Evolutionary conservation across 2,888 invertebrate genomes (phyloP).

Genomic region (Aethes cnicana): DNA sequence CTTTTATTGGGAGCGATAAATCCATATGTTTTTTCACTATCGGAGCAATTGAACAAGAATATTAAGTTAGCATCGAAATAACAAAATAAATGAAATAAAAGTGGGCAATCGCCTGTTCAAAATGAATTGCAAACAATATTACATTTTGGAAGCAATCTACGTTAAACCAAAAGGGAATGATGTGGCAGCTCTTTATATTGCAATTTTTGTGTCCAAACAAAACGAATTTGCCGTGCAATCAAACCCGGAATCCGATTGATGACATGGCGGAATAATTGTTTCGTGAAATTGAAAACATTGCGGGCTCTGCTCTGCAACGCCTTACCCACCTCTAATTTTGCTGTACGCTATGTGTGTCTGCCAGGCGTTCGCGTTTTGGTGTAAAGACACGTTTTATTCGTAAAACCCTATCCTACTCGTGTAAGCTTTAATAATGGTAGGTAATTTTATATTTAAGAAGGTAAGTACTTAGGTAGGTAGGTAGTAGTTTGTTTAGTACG

Average conservation of each 20-base stretch:
- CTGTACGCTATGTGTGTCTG: conserved; percentile 31
- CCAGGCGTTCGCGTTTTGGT: no score
- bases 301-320: conserved; percentile 66
- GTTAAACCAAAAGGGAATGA: conserved; percentile 81
- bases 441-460: no score
- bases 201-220: conserved; percentile 83
- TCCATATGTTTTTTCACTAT: conserved; percentile 58
- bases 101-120: conserved; percentile 74
- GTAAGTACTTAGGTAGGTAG: no score
- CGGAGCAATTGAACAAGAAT: conserved; percentile 54
- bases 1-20: conserved; percentile 35
- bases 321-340: conserved; percentile 43
- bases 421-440: no score
- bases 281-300: conserved; percentile 81
- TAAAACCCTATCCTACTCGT: no score
- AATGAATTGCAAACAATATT: conserved; percentile 81
- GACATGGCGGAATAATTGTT: conserved; percentile 82
- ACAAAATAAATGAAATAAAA: conserved; percentile 68
- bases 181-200: conserved; percentile 83
- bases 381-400: no score
- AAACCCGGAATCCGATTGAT: conserved; percentile 82
- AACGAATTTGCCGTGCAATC: conserved; percentile 82
- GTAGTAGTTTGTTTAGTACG: no score
- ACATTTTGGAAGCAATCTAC: conserved; percentile 81
- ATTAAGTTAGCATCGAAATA: conserved; percentile 66